A percentile compares a stretch with the other conserved stretches of the same genome.
phyloP scores from a whole-genome alignment of 2,888 invertebrate genomes.

The Sepiola atlantica region DNA sequence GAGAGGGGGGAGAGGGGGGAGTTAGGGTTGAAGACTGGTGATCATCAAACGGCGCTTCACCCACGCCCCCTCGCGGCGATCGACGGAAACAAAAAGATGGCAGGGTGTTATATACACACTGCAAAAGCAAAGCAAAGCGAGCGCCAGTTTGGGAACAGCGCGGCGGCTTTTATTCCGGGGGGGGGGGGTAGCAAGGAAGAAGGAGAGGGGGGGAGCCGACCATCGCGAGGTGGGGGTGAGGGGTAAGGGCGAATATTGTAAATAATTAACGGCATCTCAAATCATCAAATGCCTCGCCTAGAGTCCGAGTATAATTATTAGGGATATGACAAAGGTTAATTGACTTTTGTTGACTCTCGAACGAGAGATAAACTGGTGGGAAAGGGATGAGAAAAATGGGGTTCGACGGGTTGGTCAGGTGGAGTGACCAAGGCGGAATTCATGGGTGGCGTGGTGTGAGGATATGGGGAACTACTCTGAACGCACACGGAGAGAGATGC shows the following conservation, averaged over 20 bases:
- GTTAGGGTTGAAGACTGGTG: neutral
- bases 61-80: neutral
- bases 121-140: too few relatives aligned
- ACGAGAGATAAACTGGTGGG: slow-evolving; percentile 6
- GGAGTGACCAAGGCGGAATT: neutral
- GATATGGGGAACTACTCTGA: neutral
- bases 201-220: too few relatives aligned
- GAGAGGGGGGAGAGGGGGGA: neutral
- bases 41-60: neutral
- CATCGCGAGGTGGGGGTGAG: neutral
- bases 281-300: slow-evolving; percentile 35
- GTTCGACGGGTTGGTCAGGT: neutral
- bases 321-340: slow-evolving; percentile 43
- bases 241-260: neutral
- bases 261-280: slow-evolving; percentile 44
- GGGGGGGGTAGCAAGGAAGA: neutral
- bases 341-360: slow-evolving; percentile 36
- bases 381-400: neutral
- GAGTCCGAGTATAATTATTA: slow-evolving; percentile 22
- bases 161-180: neutral
- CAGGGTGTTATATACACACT: neutral
- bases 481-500: neutral
- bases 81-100: slow-evolving; percentile 23
- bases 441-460: neutral
- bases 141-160: neutral